Conservation (phyloP, 2,797 vertebrate genomes). For the Prionace glauca region DNA sequence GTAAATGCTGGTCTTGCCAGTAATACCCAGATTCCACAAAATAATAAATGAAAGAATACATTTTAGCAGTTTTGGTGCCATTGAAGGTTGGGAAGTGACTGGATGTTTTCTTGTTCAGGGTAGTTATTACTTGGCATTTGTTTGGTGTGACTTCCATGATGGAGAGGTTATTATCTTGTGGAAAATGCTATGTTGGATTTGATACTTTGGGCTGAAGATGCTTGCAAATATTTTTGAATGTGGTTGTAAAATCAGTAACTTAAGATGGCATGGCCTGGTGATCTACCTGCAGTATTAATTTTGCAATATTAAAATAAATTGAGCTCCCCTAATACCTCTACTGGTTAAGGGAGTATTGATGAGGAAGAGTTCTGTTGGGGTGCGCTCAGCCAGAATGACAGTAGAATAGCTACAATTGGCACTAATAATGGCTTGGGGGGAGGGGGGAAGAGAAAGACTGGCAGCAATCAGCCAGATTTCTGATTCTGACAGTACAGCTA, state of each 20-base stretch:
- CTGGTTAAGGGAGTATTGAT: too few species aligned
- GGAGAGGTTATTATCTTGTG: too few species aligned
- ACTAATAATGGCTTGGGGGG: neutral
- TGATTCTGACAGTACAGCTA: neutral
- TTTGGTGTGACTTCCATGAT: neutral
- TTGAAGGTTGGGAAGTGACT: neutral
- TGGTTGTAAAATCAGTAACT: neutral
- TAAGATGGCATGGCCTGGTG: neutral
- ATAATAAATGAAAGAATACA: too few species aligned
- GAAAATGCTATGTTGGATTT: neutral
- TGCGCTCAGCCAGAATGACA: neutral
- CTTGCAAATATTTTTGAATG: neutral
- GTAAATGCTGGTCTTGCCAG: too few species aligned
- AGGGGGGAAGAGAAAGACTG: too few species aligned
- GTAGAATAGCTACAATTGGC: neutral
- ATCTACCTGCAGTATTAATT: neutral
- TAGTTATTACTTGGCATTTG: neutral
- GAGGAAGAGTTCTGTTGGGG: neutral
- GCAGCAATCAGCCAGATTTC: neutral
- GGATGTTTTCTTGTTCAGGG: neutral
- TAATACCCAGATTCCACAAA: too few species aligned
- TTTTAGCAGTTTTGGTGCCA: neutral
- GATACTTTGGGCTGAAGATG: too few species aligned
- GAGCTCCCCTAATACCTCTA: neutral
- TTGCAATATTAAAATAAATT: neutral